These are phyloP conservation scores for Odontothrips loti DNA, from an alignment of 2,888 invertebrate species.

Conservation along the genomic window DNA sequence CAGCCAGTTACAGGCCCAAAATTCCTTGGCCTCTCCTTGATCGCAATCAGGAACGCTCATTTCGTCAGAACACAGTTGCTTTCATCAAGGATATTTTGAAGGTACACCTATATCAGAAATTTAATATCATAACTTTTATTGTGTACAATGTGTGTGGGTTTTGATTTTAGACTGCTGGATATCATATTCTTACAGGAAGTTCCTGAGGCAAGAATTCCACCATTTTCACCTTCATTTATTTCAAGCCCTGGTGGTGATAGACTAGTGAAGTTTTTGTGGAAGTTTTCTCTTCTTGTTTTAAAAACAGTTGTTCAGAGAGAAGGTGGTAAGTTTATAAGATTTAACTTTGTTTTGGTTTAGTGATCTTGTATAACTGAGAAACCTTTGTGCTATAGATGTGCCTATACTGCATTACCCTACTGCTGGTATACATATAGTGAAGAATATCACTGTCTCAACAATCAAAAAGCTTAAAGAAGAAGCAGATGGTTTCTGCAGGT, in stretches of 20 bases:
- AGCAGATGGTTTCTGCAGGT: background rate
- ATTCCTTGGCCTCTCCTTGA: background rate
- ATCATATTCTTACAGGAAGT: background rate
- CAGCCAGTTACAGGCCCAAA: background rate
- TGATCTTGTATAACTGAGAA: background rate
- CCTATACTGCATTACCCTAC: background rate
- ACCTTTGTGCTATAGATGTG: background rate
- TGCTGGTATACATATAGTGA: background rate
- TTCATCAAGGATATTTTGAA: background rate
- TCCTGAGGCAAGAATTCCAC: background rate
- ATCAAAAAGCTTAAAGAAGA: background rate
- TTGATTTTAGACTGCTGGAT: background rate
- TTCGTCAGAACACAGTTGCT: background rate
- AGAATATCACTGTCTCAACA: background rate
- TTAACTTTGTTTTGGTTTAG: background rate
- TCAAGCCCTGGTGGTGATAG: background rate
- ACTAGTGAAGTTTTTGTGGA: background rate
- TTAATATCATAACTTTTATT: background rate
- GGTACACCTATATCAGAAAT: background rate
- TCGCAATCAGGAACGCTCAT: background rate
- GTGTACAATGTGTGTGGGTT: no score
- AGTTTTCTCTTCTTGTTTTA: background rate
- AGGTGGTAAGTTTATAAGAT: background rate
- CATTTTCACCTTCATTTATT: constrained; percentile 2
- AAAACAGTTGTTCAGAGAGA: background rate